Conservation (phyloP, 1,140 invertebrate genomes). For the Caerostris darwini region DNA sequence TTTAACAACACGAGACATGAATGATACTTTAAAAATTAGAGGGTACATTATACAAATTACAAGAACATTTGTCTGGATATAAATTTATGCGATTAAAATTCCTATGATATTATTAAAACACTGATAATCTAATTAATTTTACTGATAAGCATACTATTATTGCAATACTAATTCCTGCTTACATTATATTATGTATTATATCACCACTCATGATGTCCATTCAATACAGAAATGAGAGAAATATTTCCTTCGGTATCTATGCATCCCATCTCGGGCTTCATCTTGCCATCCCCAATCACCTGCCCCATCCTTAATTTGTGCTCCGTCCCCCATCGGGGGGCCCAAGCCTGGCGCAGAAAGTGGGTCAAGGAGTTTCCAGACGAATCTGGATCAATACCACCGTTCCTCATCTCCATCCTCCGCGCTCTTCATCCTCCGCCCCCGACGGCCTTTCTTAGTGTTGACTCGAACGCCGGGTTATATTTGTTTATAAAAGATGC, state of each 20-base stretch:
- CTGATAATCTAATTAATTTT: too few species aligned
- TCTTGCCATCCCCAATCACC: background rate
- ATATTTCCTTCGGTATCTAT: background rate
- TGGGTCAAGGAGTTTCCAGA: conserved; percentile 75
- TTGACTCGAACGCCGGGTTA: background rate
- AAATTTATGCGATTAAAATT: too few species aligned
- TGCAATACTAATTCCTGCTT: too few species aligned
- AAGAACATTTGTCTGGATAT: too few species aligned
- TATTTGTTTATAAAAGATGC: background rate
- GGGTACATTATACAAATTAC: too few species aligned
- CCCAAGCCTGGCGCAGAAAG: background rate
- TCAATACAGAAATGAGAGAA: background rate
- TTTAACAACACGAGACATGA: too few species aligned
- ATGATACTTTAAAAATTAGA: too few species aligned
- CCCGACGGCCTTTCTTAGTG: conserved; percentile 24
- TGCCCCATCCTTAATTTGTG: background rate
- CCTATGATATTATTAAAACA: too few species aligned
- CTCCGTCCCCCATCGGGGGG: background rate
- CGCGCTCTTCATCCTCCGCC: background rate
- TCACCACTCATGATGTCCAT: background rate
- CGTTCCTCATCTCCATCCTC: conserved; percentile 50
- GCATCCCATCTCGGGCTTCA: background rate
- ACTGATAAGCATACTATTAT: too few species aligned
- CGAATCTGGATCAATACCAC: conserved; percentile 72
- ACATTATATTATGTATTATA: too few species aligned